phyloP scores from a whole-genome alignment of 30 jellyfish, hydroid and myxozoan species.

The Sanderia malayensis region DNA sequence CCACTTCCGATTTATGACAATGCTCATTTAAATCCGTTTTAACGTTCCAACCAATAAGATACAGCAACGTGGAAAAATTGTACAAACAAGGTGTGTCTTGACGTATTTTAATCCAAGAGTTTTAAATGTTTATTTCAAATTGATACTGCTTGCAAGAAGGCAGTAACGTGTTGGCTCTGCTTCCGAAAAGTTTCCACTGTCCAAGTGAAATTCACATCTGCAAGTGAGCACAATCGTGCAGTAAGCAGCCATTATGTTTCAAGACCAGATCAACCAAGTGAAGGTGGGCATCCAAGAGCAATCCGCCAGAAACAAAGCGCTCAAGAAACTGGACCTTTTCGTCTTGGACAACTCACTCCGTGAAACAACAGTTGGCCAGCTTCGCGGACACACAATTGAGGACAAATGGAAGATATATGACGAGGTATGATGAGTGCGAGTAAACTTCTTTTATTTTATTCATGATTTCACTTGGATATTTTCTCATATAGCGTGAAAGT shows the following conservation, averaged over 20 bases:
- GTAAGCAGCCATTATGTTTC: slow-evolving; percentile 30
- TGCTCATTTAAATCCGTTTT: no score
- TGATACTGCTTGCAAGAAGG: no score
- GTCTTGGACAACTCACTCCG: slow-evolving; percentile 70
- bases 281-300: slow-evolving; percentile 8
- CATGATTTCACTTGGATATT: not conserved
- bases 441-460: not conserved
- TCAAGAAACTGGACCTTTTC: slow-evolving; percentile 54
- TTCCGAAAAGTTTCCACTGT: no score
- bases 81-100: no score
- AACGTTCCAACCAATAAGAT: no score
- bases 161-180: no score
- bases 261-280: slow-evolving; percentile 31
- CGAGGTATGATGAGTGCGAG: slow-evolving; percentile 31
- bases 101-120: no score
- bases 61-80: no score
- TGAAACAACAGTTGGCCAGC: slow-evolving; percentile 71
- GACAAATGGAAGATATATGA: slow-evolving; percentile 65
- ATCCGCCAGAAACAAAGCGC: slow-evolving; percentile 23
- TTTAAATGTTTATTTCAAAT: no score
- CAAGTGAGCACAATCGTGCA: no score
- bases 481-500: not conserved
- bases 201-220: no score
- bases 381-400: slow-evolving; percentile 65
- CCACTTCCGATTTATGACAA: no score